phyloP scores from a whole-genome alignment of 2,888 invertebrate genomes.

The Scrobipalpa atriplicella region DNA sequence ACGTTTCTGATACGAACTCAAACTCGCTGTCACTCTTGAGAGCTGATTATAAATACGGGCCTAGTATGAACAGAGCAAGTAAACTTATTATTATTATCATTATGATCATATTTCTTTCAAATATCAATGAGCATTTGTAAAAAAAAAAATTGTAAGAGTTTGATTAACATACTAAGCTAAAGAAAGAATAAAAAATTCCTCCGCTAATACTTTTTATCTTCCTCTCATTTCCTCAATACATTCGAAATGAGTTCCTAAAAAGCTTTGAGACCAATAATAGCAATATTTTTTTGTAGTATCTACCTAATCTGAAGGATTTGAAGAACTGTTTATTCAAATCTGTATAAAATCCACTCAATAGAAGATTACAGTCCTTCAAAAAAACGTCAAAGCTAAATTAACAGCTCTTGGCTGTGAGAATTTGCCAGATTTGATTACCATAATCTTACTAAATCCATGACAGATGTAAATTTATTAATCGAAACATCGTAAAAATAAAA shows the following conservation, averaged over 20 bases:
- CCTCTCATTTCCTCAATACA: background rate
- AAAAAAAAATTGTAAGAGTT: too few relatives aligned
- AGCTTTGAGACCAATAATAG: background rate
- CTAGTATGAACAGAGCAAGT: too few relatives aligned
- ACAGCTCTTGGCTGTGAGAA: background rate
- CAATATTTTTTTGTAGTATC: background rate
- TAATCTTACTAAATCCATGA: conserved; percentile 18
- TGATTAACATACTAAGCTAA: too few relatives aligned
- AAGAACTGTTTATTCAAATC: background rate
- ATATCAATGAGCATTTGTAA: too few relatives aligned
- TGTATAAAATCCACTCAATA: background rate
- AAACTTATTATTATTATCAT: too few relatives aligned
- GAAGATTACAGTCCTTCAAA: conserved; percentile 7
- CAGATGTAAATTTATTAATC: background rate
- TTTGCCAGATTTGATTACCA: conserved; percentile 18
- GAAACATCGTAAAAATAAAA: background rate
- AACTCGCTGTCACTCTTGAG: too few relatives aligned
- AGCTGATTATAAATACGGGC: too few relatives aligned
- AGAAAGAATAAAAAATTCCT: too few relatives aligned
- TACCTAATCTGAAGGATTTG: background rate
- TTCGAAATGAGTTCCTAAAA: background rate
- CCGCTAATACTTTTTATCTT: too few relatives aligned
- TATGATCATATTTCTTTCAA: too few relatives aligned
- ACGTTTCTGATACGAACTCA: too few relatives aligned
- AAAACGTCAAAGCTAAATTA: background rate